Base-by-base conservation (phyloP, 1,140 invertebrate species). In the Drosophila dunni region DNA sequence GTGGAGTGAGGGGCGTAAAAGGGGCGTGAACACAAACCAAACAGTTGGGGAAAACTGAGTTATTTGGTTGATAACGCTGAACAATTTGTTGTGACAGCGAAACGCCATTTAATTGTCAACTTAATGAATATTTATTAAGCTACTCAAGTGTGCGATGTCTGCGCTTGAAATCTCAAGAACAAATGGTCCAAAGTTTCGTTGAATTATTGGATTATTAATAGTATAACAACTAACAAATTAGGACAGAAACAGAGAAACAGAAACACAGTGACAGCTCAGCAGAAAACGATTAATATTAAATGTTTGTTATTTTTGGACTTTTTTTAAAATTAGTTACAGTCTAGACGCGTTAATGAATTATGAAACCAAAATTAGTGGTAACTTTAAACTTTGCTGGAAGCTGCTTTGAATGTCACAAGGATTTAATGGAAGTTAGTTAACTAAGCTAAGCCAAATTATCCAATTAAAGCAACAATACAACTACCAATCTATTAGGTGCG, bases 61-160 rank as follows among this genome's bases (percentile, higher is more conserved):
- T 44, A 46, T 36, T 63, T 29, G 63, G 70, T 79, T 60, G 51
- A 54, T 66, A 46, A 66, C 62, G 63, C 34, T 54, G 17, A 29
- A 13, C 36, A 64, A 75, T 62, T 44, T 38, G 46, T 61, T 63
- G 29, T 36, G 61, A 68, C 60, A 73, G 36, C 11, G 44, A 45
- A 15, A 15, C 40, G 63, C 20, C 50, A 54, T 78, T 81, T 61
- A 63, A 82, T 57, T 72, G 70, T 50, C 44, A 51, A 13, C 53
- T 50, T 78, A 81, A 84, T 77, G 66, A 40, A 66, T 70, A 85
- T 77, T 72, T 75, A 72, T 73, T 60, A 46, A 42, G 38, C 24
- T 33, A 1, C 20, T 29, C 24, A 11, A 10, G 1, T 24, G 20
- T 11, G 8, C 8, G 45, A 10, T 8, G 9, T 48, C 20, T 48